Conservation (phyloP, 2,888 invertebrate genomes). For the Dromius quadrimaculatus region DNA sequence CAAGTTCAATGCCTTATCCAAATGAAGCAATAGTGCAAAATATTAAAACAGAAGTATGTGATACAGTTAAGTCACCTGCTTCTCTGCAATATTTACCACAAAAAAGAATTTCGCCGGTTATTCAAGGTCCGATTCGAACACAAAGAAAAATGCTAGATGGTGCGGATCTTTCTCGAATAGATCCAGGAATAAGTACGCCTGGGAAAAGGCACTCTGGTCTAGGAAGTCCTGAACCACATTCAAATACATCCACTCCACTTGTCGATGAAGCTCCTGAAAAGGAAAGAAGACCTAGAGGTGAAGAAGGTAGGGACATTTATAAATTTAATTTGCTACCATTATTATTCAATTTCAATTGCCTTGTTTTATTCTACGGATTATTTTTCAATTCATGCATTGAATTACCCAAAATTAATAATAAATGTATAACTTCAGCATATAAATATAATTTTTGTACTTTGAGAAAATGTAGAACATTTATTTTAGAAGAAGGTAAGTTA, state of each 20-base stretch:
- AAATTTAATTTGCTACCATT: neutral
- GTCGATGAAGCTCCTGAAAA: slow-evolving; percentile 72
- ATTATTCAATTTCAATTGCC: neutral
- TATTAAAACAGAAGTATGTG: slow-evolving; percentile 59
- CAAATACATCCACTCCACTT: slow-evolving; percentile 75
- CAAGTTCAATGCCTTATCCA: slow-evolving; percentile 16
- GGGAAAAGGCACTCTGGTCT: slow-evolving; percentile 12
- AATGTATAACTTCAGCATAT: slow-evolving; percentile 32
- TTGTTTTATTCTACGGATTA: slow-evolving; percentile 21
- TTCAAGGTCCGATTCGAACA: slow-evolving; percentile 67
- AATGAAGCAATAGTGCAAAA: slow-evolving; percentile 44
- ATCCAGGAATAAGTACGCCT: slow-evolving; percentile 7
- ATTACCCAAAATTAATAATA: neutral
- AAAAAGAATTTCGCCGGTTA: slow-evolving; percentile 70
- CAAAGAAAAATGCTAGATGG: slow-evolving; percentile 64
- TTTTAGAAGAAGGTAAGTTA: slow-evolving; percentile 34
- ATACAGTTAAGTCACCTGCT: slow-evolving; percentile 53
- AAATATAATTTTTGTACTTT: slow-evolving; percentile 20
- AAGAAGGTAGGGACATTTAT: slow-evolving; percentile 65
- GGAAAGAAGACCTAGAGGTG: slow-evolving; percentile 67
- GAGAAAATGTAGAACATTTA: slow-evolving; percentile 16
- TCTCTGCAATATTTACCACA: slow-evolving; percentile 54
- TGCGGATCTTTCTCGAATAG: slow-evolving; percentile 9
- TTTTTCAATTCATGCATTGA: slow-evolving; percentile 27
- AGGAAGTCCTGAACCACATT: slow-evolving; percentile 72